Conservation (phyloP, 2,797 vertebrate species). For the Phyllotis vaccarum region DNA sequence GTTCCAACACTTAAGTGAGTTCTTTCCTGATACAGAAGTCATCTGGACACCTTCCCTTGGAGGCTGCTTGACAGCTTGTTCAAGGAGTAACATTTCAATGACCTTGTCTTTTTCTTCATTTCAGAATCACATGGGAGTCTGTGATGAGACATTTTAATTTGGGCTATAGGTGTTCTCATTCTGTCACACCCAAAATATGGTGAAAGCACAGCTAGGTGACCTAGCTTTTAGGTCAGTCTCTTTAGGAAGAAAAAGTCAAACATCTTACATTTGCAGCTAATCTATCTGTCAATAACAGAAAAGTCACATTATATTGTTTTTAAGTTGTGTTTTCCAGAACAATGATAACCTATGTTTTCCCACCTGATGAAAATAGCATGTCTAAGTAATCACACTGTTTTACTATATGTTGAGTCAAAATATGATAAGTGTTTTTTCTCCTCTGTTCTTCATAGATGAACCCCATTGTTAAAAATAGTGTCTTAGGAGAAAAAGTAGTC, state of each 20-base stretch:
- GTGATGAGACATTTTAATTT: constrained; percentile 74
- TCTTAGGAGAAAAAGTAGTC: neutral
- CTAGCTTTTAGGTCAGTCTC: constrained; percentile 42
- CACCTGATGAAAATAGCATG: neutral
- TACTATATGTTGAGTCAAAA: neutral
- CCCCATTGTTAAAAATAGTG: neutral
- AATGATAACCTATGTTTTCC: neutral
- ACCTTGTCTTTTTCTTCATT: constrained; percentile 65
- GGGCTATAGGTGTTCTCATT: constrained; percentile 73
- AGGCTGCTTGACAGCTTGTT: constrained; percentile 68
- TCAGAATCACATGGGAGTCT: constrained; percentile 66
- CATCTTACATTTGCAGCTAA: constrained; percentile 11
- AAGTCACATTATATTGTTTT: constrained; percentile 1
- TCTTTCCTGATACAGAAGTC: constrained; percentile 43
- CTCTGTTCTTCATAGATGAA: neutral
- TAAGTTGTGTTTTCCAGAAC: constrained; percentile 32
- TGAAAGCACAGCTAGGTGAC: neutral
- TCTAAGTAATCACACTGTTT: neutral
- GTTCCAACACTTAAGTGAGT: neutral
- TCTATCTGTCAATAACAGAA: constrained; percentile 58
- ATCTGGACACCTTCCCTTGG: constrained; percentile 47
- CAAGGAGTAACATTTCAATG: constrained; percentile 59
- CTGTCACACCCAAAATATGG: constrained; percentile 65
- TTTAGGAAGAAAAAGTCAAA: constrained; percentile 63
- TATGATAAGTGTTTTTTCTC: neutral